These are phyloP conservation scores for Sander vitreus DNA, from an alignment of 2,113 vertebrate genomes.

Conservation along the genomic window DNA sequence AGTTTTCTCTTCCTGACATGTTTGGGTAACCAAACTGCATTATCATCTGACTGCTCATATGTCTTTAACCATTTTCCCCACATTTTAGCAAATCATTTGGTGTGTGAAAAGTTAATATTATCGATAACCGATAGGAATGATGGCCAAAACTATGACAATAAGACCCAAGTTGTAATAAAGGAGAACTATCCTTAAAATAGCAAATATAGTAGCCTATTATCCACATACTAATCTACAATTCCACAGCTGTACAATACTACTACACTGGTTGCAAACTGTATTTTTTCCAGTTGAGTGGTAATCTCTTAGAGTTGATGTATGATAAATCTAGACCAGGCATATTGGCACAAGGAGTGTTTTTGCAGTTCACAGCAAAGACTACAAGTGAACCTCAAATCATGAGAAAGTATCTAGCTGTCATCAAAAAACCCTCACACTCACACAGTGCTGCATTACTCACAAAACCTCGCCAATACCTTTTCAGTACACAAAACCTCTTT, in stretches of 20 bases:
- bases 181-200: background rate
- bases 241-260: background rate
- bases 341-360: slow-evolving; percentile 2
- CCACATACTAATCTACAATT: background rate
- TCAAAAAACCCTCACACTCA: slow-evolving; percentile 4
- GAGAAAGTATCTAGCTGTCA: slow-evolving; percentile 16
- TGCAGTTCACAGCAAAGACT: slow-evolving; percentile 25
- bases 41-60: background rate
- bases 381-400: slow-evolving; percentile 28
- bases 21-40: background rate
- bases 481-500: slow-evolving; percentile 73
- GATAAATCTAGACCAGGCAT: background rate
- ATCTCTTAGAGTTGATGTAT: background rate
- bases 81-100: background rate
- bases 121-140: background rate
- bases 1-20: background rate
- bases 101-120: background rate
- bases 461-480: slow-evolving; percentile 48
- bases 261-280: background rate
- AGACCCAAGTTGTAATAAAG: background rate
- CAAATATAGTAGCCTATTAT: background rate
- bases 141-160: background rate
- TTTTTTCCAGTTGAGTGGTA: slow-evolving; percentile 9
- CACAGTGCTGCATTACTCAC: slow-evolving; percentile 38
- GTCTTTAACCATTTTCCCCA: background rate